Conservation (phyloP, 1,140 invertebrate genomes). For the Saccostrea cuccullata region DNA sequence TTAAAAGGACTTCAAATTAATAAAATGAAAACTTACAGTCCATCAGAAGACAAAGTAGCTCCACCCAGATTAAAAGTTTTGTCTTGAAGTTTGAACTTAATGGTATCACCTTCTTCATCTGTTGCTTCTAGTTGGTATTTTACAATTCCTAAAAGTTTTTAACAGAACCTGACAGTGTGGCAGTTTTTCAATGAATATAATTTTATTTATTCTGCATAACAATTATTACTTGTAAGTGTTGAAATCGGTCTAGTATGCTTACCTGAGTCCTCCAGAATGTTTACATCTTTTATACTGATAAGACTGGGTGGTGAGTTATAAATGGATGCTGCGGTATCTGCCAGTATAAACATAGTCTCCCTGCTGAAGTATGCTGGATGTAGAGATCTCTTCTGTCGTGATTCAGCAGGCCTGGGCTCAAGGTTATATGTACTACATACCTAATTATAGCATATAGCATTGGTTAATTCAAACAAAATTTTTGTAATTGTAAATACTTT, state of each 20-base stretch:
- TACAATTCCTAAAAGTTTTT: neutral
- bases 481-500: no score
- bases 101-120: conserved; percentile 34
- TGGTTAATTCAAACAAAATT: neutral
- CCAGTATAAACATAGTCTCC: conserved; percentile 47
- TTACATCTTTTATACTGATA: conserved; percentile 26
- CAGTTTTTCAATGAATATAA: no score
- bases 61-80: neutral
- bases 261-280: conserved; percentile 50
- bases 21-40: conserved; percentile 16
- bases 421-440: conserved; percentile 43
- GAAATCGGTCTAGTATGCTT: neutral
- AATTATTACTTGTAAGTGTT: neutral
- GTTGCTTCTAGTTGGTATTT: conserved; percentile 27
- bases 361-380: conserved; percentile 1
- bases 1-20: no score
- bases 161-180: no score
- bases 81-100: conserved; percentile 16
- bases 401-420: neutral
- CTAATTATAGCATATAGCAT: neutral
- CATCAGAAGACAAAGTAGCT: neutral
- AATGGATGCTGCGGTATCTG: conserved; percentile 34
- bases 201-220: no score
- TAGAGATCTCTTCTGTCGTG: neutral
- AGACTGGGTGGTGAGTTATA: conserved; percentile 47